Percentiles rank a stretch among this genome's conserved stretches.
phyloP scores from a whole-genome alignment of 1,140 invertebrate genomes.

The Brachionus manjavacas region DNA sequence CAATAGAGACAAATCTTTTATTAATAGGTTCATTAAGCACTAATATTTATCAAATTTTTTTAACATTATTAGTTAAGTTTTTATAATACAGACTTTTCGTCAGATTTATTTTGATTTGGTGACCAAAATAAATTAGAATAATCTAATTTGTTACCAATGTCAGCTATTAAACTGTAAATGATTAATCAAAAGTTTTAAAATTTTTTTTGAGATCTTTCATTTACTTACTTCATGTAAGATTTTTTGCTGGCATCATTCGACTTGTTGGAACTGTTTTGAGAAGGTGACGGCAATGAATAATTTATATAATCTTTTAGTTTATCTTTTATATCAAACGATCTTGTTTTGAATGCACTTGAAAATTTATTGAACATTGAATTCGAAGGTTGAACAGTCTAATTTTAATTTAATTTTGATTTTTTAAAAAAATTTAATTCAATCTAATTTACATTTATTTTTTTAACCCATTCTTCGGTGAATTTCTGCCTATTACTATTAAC shows the following conservation, averaged over 20 bases:
- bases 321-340: constrained; percentile 82
- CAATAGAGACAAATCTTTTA: too few relatives aligned
- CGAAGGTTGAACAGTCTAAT: constrained; percentile 42
- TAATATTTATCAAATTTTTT: too few relatives aligned
- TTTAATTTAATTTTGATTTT: constrained; percentile 45
- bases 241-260: not conserved
- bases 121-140: not conserved
- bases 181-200: not conserved
- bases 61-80: too few relatives aligned
- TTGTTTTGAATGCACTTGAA: constrained; percentile 71
- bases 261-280: not conserved
- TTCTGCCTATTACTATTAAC: not conserved
- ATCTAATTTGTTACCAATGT: not conserved
- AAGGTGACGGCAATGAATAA: constrained; percentile 50
- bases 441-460: constrained; percentile 69
- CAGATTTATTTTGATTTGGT: not conserved
- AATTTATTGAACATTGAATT: constrained; percentile 55
- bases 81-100: not conserved
- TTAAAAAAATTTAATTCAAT: constrained; percentile 66
- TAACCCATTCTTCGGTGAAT: constrained; percentile 63
- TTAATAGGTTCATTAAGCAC: too few relatives aligned
- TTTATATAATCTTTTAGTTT: constrained; percentile 89
- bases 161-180: not conserved
- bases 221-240: not conserved
- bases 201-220: not conserved